phyloP scores from a whole-genome alignment of 2,113 vertebrate genomes.

The Malaclemys terrapin region DNA sequence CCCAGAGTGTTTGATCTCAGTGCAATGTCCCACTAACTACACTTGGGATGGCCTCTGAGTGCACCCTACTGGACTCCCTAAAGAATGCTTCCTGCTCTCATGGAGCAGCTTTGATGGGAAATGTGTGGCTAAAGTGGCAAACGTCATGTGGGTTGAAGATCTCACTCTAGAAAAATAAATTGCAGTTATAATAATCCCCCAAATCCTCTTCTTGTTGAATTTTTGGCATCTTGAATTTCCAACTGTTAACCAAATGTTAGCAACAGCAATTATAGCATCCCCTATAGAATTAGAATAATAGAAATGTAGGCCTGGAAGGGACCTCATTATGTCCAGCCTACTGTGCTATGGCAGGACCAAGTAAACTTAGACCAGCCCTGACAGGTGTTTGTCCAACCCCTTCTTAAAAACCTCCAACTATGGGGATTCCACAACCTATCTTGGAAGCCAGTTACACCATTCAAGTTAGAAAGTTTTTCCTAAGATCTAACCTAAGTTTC shows the following conservation, averaged over 20 bases:
- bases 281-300: not conserved
- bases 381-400: too few relatives aligned
- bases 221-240: not conserved
- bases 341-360: too few relatives aligned
- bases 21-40: not conserved
- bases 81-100: conserved; percentile 14
- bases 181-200: not conserved
- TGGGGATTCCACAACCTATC: too few relatives aligned
- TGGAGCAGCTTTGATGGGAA: not conserved
- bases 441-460: too few relatives aligned
- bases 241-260: not conserved
- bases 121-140: not conserved
- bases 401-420: too few relatives aligned
- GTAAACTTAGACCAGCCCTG: too few relatives aligned
- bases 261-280: not conserved
- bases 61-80: conserved; percentile 61
- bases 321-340: too few relatives aligned
- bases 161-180: not conserved
- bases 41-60: conserved; percentile 50
- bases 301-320: too few relatives aligned
- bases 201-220: not conserved
- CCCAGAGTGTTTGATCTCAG: not conserved
- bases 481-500: too few relatives aligned
- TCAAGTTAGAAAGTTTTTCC: too few relatives aligned
- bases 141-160: not conserved